These are phyloP conservation scores for Halisarca cf. caerulea DNA, from an alignment of 37 sponge, comb jelly and placozoan species.

Conservation along the genomic window DNA sequence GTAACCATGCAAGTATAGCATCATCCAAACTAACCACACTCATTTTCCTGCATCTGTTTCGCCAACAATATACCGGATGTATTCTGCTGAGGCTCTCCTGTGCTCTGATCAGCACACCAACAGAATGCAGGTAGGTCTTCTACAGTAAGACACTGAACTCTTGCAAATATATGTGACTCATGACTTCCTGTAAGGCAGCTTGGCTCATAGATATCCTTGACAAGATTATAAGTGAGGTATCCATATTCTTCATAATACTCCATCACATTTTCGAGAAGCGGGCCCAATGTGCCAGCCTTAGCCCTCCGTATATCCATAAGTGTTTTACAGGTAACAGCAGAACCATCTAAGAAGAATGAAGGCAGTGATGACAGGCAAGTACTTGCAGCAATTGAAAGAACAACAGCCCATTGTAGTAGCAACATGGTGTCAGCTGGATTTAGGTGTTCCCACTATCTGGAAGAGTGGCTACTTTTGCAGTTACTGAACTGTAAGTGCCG, in stretches of 20 bases:
- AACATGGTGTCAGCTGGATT: too few relatives aligned
- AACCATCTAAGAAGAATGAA: too few relatives aligned
- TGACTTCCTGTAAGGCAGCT: background rate
- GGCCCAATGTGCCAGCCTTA: too few relatives aligned
- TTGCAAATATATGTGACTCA: background rate
- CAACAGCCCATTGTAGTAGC: too few relatives aligned
- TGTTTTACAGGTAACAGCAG: too few relatives aligned
- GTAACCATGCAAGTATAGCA: background rate
- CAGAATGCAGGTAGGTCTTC: background rate
- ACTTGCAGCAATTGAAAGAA: too few relatives aligned
- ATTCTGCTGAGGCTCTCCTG: constrained; percentile 4
- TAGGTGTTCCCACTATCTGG: too few relatives aligned
- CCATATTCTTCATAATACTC: background rate
- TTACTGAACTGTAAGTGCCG: too few relatives aligned
- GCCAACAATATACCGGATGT: background rate
- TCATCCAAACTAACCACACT: constrained; percentile 10
- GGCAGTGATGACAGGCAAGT: too few relatives aligned
- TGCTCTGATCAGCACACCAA: constrained; percentile 14
- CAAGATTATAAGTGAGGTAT: background rate
- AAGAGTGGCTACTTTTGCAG: too few relatives aligned
- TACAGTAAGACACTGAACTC: background rate
- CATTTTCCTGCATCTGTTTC: background rate
- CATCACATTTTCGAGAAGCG: background rate
- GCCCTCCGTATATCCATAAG: too few relatives aligned
- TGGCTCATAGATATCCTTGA: background rate